Base-by-base conservation (phyloP, 2,888 invertebrate genomes). In the Cordilura impudica region DNA sequence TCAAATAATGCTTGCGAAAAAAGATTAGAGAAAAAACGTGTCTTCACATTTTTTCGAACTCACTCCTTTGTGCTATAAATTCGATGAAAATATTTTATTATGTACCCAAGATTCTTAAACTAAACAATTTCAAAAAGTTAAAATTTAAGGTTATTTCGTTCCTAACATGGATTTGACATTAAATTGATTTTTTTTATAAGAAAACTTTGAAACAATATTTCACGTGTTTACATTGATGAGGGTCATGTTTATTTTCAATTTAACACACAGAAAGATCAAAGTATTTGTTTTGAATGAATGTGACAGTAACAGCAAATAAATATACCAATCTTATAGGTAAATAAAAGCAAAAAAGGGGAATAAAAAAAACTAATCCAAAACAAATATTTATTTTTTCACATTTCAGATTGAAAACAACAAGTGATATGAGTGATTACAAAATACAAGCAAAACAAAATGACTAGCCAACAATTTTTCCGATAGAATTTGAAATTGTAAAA, bases 211-310 rank as follows among this genome's bases (percentile, higher is more conserved):
- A 39, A n/a, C 12, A 39, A 39, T 39, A 4, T 39, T 39, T 31
- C 4, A 53, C 29, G 51, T 51, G 49, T 60, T 53, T 53, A 16
- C 51, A 58, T 60, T 73, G 65, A 70, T 23, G 31, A 76, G 65
- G 76, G 76, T 76, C 45, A 56, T 70, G 43, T 70, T 76, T 70
- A 53, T 45, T 70, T 70, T 70, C 58, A 58, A 70, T 58, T 76
- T 69, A 65, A 65, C 63, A 56, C 63, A 12, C n/a, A n/a, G n/a
- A 49, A 54, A 70, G 14, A 21, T 19, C 58, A 51, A 61, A 63
- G 12, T 39, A 39, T 39, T 39, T 39, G 26, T 26, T 26, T 26
- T 39, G 14, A 12, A 39, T 39, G 35, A 4, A 39, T 12, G 12
- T 39, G 35, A 39, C 35, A 39, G 35, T 39, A n/a, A 39, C 35